Evolutionary conservation across 2,113 vertebrate genomes (phyloP).

Genomic region (Uropsilus gracilis): DNA sequence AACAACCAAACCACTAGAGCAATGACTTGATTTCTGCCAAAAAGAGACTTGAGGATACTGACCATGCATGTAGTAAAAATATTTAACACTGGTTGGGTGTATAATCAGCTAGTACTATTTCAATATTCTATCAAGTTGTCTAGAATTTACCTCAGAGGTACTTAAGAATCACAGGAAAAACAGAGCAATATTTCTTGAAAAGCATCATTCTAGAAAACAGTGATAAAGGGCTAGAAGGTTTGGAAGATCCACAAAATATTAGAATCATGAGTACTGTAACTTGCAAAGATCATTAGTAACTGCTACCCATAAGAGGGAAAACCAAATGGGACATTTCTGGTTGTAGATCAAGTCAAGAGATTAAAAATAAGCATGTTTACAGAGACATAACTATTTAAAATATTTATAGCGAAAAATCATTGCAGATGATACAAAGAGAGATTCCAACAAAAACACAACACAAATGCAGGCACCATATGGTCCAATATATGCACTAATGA

Average conservation of each 20-base stretch:
- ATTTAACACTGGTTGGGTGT: background rate
- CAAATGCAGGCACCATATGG: slow-evolving; percentile 82
- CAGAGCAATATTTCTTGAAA: background rate
- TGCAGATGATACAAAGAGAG: slow-evolving; percentile 79
- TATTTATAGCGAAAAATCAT: slow-evolving; percentile 86
- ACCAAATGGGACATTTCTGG: slow-evolving; percentile 69
- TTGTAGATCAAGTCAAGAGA: slow-evolving; percentile 77
- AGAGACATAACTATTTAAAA: slow-evolving; percentile 83
- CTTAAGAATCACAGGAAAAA: slow-evolving; percentile 10
- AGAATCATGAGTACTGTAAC: slow-evolving; percentile 44
- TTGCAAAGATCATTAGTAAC: slow-evolving; percentile 57
- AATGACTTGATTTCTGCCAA: background rate
- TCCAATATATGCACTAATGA: slow-evolving; percentile 68
- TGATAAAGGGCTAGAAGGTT: background rate
- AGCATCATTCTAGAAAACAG: background rate
- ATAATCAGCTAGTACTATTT: background rate
- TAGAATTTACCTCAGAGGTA: background rate
- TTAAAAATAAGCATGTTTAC: slow-evolving; percentile 83
- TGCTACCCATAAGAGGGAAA: slow-evolving; percentile 70
- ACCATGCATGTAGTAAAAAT: background rate
- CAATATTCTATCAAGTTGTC: background rate
- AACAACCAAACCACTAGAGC: background rate
- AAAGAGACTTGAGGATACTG: background rate
- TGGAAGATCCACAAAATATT: slow-evolving; percentile 46
- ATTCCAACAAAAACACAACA: slow-evolving; percentile 82